Conservation (phyloP, 2,113 vertebrate genomes). For the Varanus komodoensis region DNA sequence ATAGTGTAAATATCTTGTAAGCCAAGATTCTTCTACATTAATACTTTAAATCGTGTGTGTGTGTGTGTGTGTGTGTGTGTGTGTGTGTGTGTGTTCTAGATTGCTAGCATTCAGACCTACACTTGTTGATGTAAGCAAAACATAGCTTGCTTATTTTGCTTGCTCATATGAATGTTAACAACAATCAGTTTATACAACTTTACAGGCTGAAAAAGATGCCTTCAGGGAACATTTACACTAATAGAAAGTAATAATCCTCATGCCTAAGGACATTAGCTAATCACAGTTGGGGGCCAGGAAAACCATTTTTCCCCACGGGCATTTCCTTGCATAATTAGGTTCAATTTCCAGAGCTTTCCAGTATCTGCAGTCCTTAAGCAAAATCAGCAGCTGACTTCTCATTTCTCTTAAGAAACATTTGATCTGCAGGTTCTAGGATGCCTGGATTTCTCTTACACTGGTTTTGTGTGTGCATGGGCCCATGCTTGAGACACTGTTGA, state of each 20-base stretch:
- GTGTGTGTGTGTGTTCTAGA: background rate
- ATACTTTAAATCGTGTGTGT: background rate
- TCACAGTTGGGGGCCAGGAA: constrained; percentile 16
- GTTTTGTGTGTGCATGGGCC: background rate
- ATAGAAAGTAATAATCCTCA: background rate
- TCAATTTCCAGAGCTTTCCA: constrained; percentile 11
- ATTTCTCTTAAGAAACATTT: background rate
- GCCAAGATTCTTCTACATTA: constrained; percentile 37
- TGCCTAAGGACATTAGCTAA: constrained; percentile 3
- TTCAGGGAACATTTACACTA: constrained; percentile 35
- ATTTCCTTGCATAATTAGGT: constrained; percentile 16
- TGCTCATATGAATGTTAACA: constrained; percentile 49
- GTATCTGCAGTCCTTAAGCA: background rate
- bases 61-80: too few relatives aligned
- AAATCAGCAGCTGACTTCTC: background rate
- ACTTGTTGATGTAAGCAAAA: constrained; percentile 36
- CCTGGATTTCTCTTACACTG: background rate
- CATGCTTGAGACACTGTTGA: background rate
- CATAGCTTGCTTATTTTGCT: constrained; percentile 55
- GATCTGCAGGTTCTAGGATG: background rate
- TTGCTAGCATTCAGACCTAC: constrained; percentile 13
- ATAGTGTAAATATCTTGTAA: constrained; percentile 58
- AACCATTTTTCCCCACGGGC: background rate
- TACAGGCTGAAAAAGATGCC: constrained; percentile 51
- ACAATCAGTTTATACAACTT: constrained; percentile 35